A percentile compares a stretch with the other conserved stretches of the same genome.
Conservation (phyloP, 1,140 invertebrate genomes). For the Psix sp. region DNA sequence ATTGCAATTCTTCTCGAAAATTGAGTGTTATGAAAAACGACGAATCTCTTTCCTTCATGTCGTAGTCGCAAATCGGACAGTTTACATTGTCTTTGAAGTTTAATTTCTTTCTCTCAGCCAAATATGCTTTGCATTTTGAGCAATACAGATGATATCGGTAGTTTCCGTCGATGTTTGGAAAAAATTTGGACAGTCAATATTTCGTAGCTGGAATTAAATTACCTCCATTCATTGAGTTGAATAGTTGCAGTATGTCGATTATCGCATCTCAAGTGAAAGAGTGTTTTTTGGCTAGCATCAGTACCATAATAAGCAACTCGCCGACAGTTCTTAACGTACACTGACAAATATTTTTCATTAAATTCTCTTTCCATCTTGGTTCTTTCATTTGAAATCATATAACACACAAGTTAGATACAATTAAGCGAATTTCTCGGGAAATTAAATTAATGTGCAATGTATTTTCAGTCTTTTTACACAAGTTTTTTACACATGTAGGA, state of each 20-base stretch:
- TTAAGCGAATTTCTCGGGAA: too few relatives aligned
- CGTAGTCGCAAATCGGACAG: background rate
- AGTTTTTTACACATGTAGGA: too few relatives aligned
- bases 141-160: slow-evolving; percentile 2
- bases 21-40: slow-evolving; percentile 3
- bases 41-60: background rate
- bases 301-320: background rate
- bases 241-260: background rate
- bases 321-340: slow-evolving; percentile 10
- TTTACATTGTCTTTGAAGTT: background rate
- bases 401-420: too few relatives aligned
- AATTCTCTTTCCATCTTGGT: too few relatives aligned
- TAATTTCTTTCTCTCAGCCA: background rate
- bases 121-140: background rate
- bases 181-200: slow-evolving; percentile 1
- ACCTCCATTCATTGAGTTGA: background rate
- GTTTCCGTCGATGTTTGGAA: background rate
- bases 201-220: slow-evolving; percentile 5
- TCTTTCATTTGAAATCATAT: too few relatives aligned
- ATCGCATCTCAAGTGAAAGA: slow-evolving; percentile 1
- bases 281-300: background rate
- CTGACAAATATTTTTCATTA: too few relatives aligned
- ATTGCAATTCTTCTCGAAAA: slow-evolving; percentile 1
- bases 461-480: too few relatives aligned
- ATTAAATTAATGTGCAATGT: too few relatives aligned